Conservation (phyloP, 2,113 vertebrate genomes). For the Raja brachyura region DNA sequence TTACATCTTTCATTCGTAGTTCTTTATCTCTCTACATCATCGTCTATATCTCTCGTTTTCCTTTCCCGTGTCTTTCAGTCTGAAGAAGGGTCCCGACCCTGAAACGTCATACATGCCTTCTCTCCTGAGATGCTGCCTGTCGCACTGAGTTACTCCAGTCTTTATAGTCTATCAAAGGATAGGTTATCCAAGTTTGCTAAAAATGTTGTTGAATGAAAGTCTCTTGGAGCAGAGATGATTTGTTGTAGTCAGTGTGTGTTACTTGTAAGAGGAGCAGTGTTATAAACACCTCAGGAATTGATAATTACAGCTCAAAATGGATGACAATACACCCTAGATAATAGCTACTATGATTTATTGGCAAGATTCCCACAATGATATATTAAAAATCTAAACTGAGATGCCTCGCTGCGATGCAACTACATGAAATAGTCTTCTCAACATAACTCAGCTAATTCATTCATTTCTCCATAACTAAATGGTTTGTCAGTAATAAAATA, state of each 20-base stretch:
- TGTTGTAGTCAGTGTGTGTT: background rate
- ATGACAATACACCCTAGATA: background rate
- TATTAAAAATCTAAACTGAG: slow-evolving; percentile 5
- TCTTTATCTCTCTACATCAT: too few species aligned
- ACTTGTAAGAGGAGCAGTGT: background rate
- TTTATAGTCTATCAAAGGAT: background rate
- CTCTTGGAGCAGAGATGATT: background rate
- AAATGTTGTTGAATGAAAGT: background rate
- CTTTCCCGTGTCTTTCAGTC: too few species aligned
- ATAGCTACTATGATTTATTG: slow-evolving; percentile 24
- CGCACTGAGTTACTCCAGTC: too few species aligned
- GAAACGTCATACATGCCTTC: too few species aligned
- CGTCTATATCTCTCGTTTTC: too few species aligned
- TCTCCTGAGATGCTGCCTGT: too few species aligned
- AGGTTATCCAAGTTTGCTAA: background rate
- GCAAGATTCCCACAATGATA: background rate
- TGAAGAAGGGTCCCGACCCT: too few species aligned
- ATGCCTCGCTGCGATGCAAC: background rate
- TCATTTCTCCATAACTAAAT: background rate
- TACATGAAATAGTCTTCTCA: background rate
- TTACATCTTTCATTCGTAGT: too few species aligned
- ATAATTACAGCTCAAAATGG: slow-evolving; percentile 8
- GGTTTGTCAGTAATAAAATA: background rate
- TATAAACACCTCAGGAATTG: background rate
- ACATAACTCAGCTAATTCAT: slow-evolving; percentile 10